A percentile compares a stretch with the other conserved stretches of the same genome.
Evolutionary conservation across 2,888 invertebrate species (phyloP).

Genomic region (Heliconius aoede): DNA sequence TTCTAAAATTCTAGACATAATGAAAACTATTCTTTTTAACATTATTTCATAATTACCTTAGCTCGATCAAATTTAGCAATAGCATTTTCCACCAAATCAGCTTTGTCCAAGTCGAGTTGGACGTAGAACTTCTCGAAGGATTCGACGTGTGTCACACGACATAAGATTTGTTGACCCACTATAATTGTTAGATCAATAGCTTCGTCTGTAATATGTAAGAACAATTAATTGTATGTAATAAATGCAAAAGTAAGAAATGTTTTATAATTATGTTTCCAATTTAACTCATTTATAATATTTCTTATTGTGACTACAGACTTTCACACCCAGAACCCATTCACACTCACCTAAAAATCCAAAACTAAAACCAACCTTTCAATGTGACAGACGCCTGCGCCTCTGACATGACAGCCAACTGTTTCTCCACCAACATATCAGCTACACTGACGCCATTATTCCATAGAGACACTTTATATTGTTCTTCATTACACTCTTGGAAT

Average conservation of each 20-base stretch:
- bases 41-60: slow-evolving; percentile 54
- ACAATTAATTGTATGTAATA: not conserved
- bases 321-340: too few species aligned
- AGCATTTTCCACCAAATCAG: slow-evolving; percentile 68
- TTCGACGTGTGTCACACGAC: slow-evolving; percentile 73
- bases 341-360: not conserved
- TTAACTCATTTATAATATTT: not conserved
- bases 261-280: not conserved
- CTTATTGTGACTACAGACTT: too few species aligned
- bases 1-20: not conserved
- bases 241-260: not conserved
- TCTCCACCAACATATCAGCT: slow-evolving; percentile 76
- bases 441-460: slow-evolving; percentile 77
- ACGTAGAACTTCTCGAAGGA: slow-evolving; percentile 71
- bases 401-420: slow-evolving; percentile 71
- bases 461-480: slow-evolving; percentile 77
- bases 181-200: slow-evolving; percentile 77
- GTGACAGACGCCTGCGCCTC: slow-evolving; percentile 72
- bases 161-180: slow-evolving; percentile 74
- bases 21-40: too few species aligned
- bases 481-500: slow-evolving; percentile 79
- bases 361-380: slow-evolving; percentile 65
- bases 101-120: slow-evolving; percentile 75
- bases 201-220: slow-evolving; percentile 67
- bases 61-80: slow-evolving; percentile 65